Evolutionary conservation across 2,797 vertebrate genomes (phyloP), one percentile per base, ranked within the genome.

Genomic region (Urophycis tenuis): DNA sequence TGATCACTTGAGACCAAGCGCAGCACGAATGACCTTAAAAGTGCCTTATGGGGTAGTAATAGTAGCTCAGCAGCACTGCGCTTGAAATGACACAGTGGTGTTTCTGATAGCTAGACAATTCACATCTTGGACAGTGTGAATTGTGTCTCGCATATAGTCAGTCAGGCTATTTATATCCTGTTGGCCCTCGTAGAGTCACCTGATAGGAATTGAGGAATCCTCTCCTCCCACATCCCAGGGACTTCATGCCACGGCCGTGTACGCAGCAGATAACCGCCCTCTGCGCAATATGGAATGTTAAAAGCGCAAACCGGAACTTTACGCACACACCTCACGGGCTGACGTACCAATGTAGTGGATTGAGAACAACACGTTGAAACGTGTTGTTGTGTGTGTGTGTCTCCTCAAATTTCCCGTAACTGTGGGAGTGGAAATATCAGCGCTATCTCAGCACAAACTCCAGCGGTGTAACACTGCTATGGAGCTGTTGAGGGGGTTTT

Each of bases 191-290:
- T 67, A 17, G 60, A 67, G 60, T 67, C 60, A 67, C 60, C 60
- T 67, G 60, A 67, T 67, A 67, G 60, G 60, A 64, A 67, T 67
- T 67, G 60, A 67, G 60, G 60, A 67, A 29, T 67, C 60, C 12
- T 67, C 60, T 67, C 9, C 60, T 12, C 60, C 60, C 60, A 67
- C 60, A 11, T 67, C 60, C n/a, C 60, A 4, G 60, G 60, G 25
- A 29, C 60, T 12, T 67, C 60, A 29, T 67, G 60, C 25, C 60
- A 29, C 29, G 3, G 53, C 25, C 7, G 7, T 60, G 9, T 14
- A 67, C 60, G n/a, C 25, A 67, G 14, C 25, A 67, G 2, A 29
- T 25, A 22, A 1, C 22, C 53, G 22, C 22, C 53, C 53, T 60
- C 22, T 60, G 22, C 8, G 22, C 25, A 19, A 39, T 8, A n/a